Percentiles rank a stretch among this genome's conserved stretches.
Conservation (phyloP, 1,140 invertebrate species). For the Pollicipes pollicipes region DNA sequence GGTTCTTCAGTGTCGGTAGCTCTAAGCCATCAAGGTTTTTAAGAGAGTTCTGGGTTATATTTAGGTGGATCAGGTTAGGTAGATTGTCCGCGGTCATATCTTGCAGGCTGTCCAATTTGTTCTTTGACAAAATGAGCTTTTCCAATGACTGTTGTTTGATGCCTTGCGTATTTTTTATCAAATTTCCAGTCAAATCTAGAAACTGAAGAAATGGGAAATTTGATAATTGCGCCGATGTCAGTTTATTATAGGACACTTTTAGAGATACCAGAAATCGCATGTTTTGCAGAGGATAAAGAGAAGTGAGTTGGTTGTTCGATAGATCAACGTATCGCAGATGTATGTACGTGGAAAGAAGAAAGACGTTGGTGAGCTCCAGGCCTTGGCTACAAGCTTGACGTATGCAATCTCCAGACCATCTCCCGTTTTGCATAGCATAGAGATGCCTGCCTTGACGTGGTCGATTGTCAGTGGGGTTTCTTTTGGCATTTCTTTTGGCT, state of each 20-base stretch:
- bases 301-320: not conserved
- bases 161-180: not conserved
- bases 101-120: not conserved
- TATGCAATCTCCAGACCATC: not conserved
- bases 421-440: not conserved
- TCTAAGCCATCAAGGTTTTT: not conserved
- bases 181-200: not conserved
- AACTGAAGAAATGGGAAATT: not conserved
- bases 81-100: not conserved
- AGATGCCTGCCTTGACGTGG: not conserved
- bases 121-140: not conserved
- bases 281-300: not conserved
- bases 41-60: not conserved
- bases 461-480: not conserved
- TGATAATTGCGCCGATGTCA: not conserved
- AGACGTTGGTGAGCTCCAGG: not conserved
- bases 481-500: no score
- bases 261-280: not conserved
- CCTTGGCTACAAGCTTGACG: not conserved
- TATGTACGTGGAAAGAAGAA: not conserved
- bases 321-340: constrained; percentile 2
- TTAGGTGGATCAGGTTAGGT: not conserved
- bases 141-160: not conserved
- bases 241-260: not conserved
- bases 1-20: not conserved